Evolutionary conservation across 2,113 vertebrate genomes (phyloP).

Genomic region (Macquaria australasica): DNA sequence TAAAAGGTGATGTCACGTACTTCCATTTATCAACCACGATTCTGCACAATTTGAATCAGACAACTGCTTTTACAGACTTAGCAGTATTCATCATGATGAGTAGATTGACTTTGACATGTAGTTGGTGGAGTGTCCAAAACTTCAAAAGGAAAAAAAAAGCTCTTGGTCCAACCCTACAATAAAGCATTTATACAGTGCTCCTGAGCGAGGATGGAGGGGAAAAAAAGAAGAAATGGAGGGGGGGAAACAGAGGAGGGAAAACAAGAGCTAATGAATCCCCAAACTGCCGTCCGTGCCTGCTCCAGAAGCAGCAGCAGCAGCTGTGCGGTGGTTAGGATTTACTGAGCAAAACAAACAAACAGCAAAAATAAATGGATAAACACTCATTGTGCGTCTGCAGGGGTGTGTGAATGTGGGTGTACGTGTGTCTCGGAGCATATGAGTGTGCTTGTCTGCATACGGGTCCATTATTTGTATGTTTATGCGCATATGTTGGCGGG

Average conservation of each 20-base stretch:
- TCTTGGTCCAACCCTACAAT: background rate
- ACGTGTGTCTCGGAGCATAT: slow-evolving; percentile 8
- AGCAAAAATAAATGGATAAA: slow-evolving; percentile 64
- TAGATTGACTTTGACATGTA: background rate
- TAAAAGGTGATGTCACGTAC: background rate
- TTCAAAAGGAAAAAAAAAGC: background rate
- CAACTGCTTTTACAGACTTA: background rate
- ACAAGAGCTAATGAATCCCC: slow-evolving; percentile 68
- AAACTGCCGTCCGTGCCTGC: slow-evolving; percentile 34
- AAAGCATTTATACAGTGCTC: background rate
- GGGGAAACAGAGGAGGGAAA: background rate
- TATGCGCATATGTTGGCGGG: background rate
- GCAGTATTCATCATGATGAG: background rate
- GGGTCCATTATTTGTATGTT: slow-evolving; percentile 1
- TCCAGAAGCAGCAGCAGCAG: slow-evolving; percentile 49
- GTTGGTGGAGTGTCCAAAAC: background rate
- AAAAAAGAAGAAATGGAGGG: background rate
- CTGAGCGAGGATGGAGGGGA: background rate
- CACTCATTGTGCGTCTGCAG: slow-evolving; percentile 47
- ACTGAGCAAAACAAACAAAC: slow-evolving; percentile 65
- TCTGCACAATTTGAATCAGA: too few relatives aligned
- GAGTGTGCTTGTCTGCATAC: background rate
- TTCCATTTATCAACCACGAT: background rate
- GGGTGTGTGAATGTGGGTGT: slow-evolving; percentile 3
- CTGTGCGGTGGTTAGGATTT: slow-evolving; percentile 53